Evolutionary conservation across 64 coral and sea anemone genomes (phyloP), one percentile per base, ranked within the genome.

Genomic region (Astreopora myriophthalma): DNA sequence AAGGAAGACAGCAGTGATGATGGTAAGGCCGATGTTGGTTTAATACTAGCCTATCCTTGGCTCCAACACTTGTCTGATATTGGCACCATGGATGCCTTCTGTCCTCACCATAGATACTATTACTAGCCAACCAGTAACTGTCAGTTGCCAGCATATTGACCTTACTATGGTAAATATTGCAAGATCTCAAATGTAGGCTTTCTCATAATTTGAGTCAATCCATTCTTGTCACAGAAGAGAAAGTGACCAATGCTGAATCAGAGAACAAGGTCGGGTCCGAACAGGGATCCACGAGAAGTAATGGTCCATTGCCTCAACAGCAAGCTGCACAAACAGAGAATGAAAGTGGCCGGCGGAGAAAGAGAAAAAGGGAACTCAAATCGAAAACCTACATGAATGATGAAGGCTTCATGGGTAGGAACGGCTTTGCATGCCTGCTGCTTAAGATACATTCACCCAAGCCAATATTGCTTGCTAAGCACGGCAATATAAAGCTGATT

Each of bases 341-440:
- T 12, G 65, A 26, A 0, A 48, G 55, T 25, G 37, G 51, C 19
- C 38, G 55, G 57, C 81, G 46, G 58, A 66, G 94, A 34, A 96
- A 96, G 61, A 88, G 90, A 39, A 77, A 77, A 5, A 85, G 68
- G 68, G 86, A 76, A 52, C 80, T 96, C 67, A 85, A 32, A 32
- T 93, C 90, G 14, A 96, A 96, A 77, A 96, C 90, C 2, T 93
- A 93, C 71, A 85, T 96, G 61, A 89, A 93, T 77, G 90, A 93
- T 37, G 85, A 96, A 29, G 94, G 94, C 0, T 96, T 77, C 42
- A 96, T 96, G 94, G 94, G 90, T 96, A 72, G 64, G 90, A 11
- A 24, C 24, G 7, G n/a, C 42, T 46, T 46, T 46, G 42, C 4
- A 4, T 46, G 4, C 11, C 11, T 46, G 42, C 4, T 46, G 42